Conservation (phyloP, 2,888 invertebrate genomes). For the Drosophila affinis region DNA sequence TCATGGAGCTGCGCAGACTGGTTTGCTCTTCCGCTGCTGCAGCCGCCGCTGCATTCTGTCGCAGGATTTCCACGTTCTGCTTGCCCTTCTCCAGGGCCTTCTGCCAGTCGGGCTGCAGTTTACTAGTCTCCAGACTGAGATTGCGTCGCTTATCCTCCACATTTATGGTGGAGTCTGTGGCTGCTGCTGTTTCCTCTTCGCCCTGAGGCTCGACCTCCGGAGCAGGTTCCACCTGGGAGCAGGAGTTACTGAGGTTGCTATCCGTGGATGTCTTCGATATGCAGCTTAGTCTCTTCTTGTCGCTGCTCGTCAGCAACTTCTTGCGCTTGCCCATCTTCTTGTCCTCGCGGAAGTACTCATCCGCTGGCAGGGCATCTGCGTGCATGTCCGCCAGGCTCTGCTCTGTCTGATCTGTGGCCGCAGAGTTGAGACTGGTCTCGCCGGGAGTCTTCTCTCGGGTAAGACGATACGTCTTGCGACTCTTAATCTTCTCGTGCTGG, state of each 20-base stretch:
- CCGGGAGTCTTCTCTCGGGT: slow-evolving; percentile 80
- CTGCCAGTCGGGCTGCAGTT: slow-evolving; percentile 78
- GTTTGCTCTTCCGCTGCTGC: slow-evolving; percentile 65
- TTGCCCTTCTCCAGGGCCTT: slow-evolving; percentile 83
- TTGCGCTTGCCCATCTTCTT: slow-evolving; percentile 69
- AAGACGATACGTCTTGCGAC: slow-evolving; percentile 83
- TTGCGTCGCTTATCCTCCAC: slow-evolving; percentile 82
- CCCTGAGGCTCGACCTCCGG: slow-evolving; percentile 55
- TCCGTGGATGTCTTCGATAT: slow-evolving; percentile 84
- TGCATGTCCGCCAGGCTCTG: slow-evolving; percentile 54
- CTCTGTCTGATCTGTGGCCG: slow-evolving; percentile 25
- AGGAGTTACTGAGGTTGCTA: slow-evolving; percentile 80
- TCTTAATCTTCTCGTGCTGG: slow-evolving; percentile 83
- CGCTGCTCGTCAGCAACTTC: slow-evolving; percentile 66
- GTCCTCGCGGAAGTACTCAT: slow-evolving; percentile 86
- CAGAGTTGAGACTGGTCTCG: slow-evolving; percentile 59
- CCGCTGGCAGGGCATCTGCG: slow-evolving; percentile 86
- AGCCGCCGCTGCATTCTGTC: slow-evolving; percentile 77
- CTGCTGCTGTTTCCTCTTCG: slow-evolving; percentile 78
- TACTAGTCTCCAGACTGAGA: slow-evolving; percentile 79
- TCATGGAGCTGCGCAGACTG: slow-evolving; percentile 61
- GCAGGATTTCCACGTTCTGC: slow-evolving; percentile 83
- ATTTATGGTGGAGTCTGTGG: slow-evolving; percentile 74
- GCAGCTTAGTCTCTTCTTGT: slow-evolving; percentile 83
- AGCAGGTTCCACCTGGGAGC: slow-evolving; percentile 43